Evolutionary conservation across 1,140 invertebrate species (phyloP), one percentile per base, ranked within the genome.

Genomic region (Rhopalosiphum maidis): DNA sequence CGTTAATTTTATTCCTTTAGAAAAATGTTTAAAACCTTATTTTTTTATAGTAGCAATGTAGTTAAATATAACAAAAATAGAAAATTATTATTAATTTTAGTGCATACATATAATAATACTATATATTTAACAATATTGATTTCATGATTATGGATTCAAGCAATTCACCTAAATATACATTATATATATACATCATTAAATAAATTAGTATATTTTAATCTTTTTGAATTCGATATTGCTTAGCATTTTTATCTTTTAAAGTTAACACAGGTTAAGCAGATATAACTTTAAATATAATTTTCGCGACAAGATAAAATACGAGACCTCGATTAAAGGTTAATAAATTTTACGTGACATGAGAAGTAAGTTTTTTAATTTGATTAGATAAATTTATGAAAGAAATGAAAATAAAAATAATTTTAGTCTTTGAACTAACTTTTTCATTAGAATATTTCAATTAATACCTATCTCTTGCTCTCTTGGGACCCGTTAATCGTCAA

Each of bases 261-360:
- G 4, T 77, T n/a, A 77, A 77, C 60, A n/a, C 60, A 18, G 5
- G 18, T n/a, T n/a, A n/a, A n/a, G 30, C 60, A 77, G 60, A 68
- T 5, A n/a, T 18, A 77, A 77, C 60, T 77, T 77, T 77, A n/a
- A 77, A 77, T 77, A 77, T 77, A n/a, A 77, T 77, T 77, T n/a
- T 77, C 30, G n/a, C n/a, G 15, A 77, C 30, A n/a, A n/a, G 60
- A n/a, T 77, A 77, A 77, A 77, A 77, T 15, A n/a, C 15, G n/a
- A 77, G n/a, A n/a, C 30, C 60, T 77, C 60, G 15, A 77, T 5
- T 77, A 18, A n/a, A n/a, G 60, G 60, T 77, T 77, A 77, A 77
- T 77, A 77, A 6, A 77, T 77, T 77, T n/a, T 77, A 77, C 60
- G 60, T 77, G n/a, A n/a, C 60, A 77, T 77, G n/a, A 77, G 60